Evolutionary conservation across 2,888 invertebrate genomes (phyloP).

Genomic region (Cheilosia pagana): DNA sequence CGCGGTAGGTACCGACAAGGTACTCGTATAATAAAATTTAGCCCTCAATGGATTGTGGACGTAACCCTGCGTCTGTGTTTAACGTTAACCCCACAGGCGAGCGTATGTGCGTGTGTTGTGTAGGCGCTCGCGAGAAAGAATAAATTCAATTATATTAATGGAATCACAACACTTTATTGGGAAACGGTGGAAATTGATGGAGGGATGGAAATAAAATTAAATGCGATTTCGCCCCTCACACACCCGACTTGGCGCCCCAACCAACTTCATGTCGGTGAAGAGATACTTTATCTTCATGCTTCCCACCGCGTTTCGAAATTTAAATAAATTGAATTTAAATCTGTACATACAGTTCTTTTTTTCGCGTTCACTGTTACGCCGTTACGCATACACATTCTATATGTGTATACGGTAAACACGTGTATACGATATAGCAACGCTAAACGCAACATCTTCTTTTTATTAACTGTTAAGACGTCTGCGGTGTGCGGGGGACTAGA

Average conservation of each 20-base stretch:
- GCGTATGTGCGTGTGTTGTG: not conserved
- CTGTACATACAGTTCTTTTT: slow-evolving; percentile 7
- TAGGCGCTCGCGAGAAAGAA: slow-evolving; percentile 13
- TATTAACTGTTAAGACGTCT: slow-evolving; percentile 22
- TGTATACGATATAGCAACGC: slow-evolving; percentile 4
- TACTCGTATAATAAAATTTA: not conserved
- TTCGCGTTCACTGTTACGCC: not conserved
- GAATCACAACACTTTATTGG: slow-evolving; percentile 63
- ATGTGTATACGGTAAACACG: not conserved
- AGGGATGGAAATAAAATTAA: slow-evolving; percentile 50
- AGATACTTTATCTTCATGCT: slow-evolving; percentile 13
- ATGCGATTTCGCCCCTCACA: slow-evolving; percentile 34
- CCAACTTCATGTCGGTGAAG: slow-evolving; percentile 12
- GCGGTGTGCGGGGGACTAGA: not conserved
- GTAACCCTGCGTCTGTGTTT: not conserved
- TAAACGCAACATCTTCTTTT: slow-evolving; percentile 33
- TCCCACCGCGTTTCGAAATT: slow-evolving; percentile 33
- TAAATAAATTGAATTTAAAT: slow-evolving; percentile 66
- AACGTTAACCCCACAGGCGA: not conserved
- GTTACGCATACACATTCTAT: slow-evolving; percentile 9
- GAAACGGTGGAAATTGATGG: slow-evolving; percentile 53
- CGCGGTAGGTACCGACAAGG: not conserved
- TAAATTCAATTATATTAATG: slow-evolving; percentile 59
- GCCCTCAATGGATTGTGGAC: slow-evolving; percentile 1
- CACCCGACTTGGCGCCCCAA: slow-evolving; percentile 16